These are phyloP conservation scores for Prosapia bicincta DNA, from an alignment of 2,888 invertebrate species.

Conservation along the genomic window DNA sequence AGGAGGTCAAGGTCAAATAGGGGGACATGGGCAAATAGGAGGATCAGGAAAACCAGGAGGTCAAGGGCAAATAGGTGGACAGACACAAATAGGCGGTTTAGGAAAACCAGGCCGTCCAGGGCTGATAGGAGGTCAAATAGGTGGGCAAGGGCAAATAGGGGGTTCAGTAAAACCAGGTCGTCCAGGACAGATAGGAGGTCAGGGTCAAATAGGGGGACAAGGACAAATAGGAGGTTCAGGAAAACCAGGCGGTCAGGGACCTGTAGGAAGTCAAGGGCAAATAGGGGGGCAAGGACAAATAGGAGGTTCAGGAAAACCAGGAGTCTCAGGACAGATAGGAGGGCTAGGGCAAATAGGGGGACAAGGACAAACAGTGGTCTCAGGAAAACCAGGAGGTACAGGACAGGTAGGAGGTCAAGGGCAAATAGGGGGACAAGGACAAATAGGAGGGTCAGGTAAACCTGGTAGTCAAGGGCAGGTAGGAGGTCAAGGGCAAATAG, in stretches of 20 bases:
- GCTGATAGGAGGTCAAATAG: conserved; percentile 31
- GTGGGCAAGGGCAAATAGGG: conserved; percentile 40
- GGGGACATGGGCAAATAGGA: conserved; percentile 42
- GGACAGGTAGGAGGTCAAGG: conserved; percentile 34
- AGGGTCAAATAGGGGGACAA: conserved; percentile 39
- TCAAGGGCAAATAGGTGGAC: conserved; percentile 43
- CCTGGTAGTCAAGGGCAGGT: conserved; percentile 40
- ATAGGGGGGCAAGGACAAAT: conserved; percentile 36
- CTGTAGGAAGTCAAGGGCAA: conserved; percentile 39
- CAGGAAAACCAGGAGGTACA: conserved; percentile 31
- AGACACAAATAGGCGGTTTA: conserved; percentile 39
- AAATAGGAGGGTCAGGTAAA: conserved; percentile 33
- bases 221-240: conserved; percentile 41
- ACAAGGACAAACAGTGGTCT: conserved; percentile 40
- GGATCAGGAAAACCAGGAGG: conserved; percentile 37
- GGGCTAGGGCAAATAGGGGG: conserved; percentile 38
- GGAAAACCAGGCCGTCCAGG: conserved; percentile 39
- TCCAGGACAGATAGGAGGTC: conserved; percentile 37
- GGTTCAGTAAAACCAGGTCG: conserved; percentile 39
- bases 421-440: conserved; percentile 43
- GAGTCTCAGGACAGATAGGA: conserved; percentile 39
- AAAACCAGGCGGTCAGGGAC: conserved; percentile 25
- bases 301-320: conserved; percentile 34
- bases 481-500: conserved; percentile 40
- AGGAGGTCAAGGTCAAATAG: conserved; percentile 35